Evolutionary conservation across 2,888 invertebrate species (phyloP), one percentile per base, ranked within the genome.

Genomic region (Neuroscelio doddi): DNA sequence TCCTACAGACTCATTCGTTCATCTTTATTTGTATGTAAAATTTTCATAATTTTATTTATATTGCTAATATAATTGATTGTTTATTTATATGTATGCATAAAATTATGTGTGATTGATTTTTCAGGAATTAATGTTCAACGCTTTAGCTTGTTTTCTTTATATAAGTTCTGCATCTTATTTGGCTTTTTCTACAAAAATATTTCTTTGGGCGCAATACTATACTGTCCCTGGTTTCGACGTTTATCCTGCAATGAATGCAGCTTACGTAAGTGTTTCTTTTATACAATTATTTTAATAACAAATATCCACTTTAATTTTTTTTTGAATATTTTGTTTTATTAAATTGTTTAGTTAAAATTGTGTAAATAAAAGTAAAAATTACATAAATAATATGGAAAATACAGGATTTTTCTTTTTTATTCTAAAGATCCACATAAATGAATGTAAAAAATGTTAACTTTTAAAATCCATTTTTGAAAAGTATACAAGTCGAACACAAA

Each of bases 231-330:
- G 92, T 79, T 89, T 87, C 78, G 91, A 93, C 77, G 93, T 92
- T 9, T 94, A 93, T 86, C 94, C 95, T n/a, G 93, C 94, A 1
- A 93, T 95, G 92, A 93, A 92, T 21, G 93, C 93, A 0, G 91
- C 92, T 70, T 94, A 94, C 83, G 95, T 95, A 86, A 92, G 93
- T 90, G 57, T 49, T 32, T 38, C 27, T 41, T 30, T n/a, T 30
- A 21, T 21, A 21, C 21, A 2, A 2, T 32, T 10, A 3, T 10
- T 4, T 32, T 4, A 4, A 32, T 3, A 32, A 32, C 12, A 32
- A 3, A 8, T 32, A 12, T n/a, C n/a, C n/a, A n/a, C n/a, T n/a
- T n/a, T n/a, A n/a, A n/a, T n/a, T n/a, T n/a, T n/a, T n/a, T n/a
- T n/a, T n/a, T n/a, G n/a, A n/a, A n/a, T n/a, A n/a, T n/a, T n/a